Base-by-base conservation (phyloP, 2,797 vertebrate species). In the Myotis planiceps region DNA sequence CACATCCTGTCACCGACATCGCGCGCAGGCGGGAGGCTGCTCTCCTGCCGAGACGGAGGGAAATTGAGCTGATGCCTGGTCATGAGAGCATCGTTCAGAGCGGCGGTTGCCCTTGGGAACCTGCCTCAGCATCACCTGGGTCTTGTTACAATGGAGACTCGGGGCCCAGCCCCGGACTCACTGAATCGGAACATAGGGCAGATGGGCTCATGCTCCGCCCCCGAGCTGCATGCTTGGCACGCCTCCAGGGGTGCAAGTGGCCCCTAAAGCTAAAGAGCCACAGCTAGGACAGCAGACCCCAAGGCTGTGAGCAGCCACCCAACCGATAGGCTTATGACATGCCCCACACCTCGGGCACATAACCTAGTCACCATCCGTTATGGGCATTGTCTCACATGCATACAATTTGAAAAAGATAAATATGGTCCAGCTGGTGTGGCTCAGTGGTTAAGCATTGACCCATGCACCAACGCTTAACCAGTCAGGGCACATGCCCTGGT, bases 1-100 rank as follows among this genome's bases (percentile, higher is more conserved):
- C 74, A 55, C 79, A 82, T 88, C 78, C 88, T 97, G 88, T 86
- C 88, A 79, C 42, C 75, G 55, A 92, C 80, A 78, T 88, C 49
- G 74, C 79, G 69, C 16, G 74, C 78, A 71, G 84, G 32, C 25
- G 12, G 29, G 75, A 82, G 53, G 10, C 75, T 81, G 23, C 47
- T 88, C 42, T 71, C 49, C 13, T 37, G 34, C 34, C 85, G 69
- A 95, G 66, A 88, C 60, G n/a, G 79, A 88, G 78, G 85, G 88
- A 78, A 34, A 90, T 84, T 27, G 84, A 81, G 32, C 51, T 88
- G 66, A 79, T 83, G 9, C 42, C 60, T 51, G 12, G 37, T 78
- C 60, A 58, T 45, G 55, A 81, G 72, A 55, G 0, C 42, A 27
- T 88, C 81, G 69, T 39, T 81, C 55, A 25, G 53, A 9, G 53